Conservation (phyloP, 2,113 vertebrate species). For the Puffinus mauretanicus region DNA sequence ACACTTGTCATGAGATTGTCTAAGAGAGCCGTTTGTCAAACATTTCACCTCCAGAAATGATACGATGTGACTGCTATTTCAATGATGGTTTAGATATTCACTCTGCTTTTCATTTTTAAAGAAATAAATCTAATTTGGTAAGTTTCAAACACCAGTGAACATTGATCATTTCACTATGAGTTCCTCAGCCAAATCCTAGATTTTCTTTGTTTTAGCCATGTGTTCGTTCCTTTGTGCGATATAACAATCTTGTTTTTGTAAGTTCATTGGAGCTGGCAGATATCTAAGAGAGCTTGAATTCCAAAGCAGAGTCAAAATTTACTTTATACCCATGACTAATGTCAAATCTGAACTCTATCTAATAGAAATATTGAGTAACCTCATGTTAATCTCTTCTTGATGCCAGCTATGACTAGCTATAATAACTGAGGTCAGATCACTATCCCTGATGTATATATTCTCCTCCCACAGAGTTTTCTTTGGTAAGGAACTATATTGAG, state of each 20-base stretch:
- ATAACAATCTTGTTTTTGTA: constrained; percentile 39
- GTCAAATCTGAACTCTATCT: constrained; percentile 58
- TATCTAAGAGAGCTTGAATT: constrained; percentile 45
- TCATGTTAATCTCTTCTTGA: constrained; percentile 53
- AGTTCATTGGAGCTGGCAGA: constrained; percentile 59
- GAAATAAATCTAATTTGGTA: background rate
- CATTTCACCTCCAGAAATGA: background rate
- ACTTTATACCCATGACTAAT: constrained; percentile 71
- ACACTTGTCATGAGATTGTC: background rate
- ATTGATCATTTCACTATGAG: background rate
- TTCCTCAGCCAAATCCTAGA: background rate
- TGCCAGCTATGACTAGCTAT: constrained; percentile 29
- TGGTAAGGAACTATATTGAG: background rate
- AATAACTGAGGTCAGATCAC: constrained; percentile 41
- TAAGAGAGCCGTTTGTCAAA: background rate
- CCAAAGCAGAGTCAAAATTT: constrained; percentile 57
- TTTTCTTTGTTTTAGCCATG: constrained; percentile 39
- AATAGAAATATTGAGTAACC: constrained; percentile 67
- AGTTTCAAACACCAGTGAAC: background rate
- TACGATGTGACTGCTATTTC: background rate
- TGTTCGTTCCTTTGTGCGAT: constrained; percentile 26
- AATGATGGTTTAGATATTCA: background rate
- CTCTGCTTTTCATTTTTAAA: background rate
- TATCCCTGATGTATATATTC: background rate
- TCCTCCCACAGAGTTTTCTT: background rate